phyloP scores from a whole-genome alignment of 1,140 invertebrate species.

The Panulirus ornatus region DNA sequence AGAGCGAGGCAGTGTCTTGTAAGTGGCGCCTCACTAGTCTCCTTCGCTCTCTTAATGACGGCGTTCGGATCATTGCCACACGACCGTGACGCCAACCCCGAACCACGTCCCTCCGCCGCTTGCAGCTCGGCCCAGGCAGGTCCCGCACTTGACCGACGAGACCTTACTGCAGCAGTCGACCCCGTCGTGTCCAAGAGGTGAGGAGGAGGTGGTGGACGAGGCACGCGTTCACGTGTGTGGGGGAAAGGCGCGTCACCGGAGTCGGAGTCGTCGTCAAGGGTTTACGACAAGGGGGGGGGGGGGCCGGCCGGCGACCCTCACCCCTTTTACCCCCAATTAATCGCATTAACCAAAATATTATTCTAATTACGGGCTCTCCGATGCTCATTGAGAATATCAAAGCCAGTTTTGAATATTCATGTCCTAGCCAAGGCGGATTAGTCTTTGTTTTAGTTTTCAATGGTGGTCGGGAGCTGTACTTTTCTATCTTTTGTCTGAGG shows the following conservation, averaged over 20 bases:
- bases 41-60: constrained; percentile 34
- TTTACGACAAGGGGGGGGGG: constrained; percentile 9
- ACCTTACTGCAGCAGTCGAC: no score
- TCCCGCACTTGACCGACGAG: no score
- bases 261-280: not conserved
- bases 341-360: constrained; percentile 73
- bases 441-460: constrained; percentile 70
- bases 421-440: constrained; percentile 37
- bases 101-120: no score
- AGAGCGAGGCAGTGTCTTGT: constrained; percentile 18
- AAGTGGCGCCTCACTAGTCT: constrained; percentile 43
- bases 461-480: constrained; percentile 10
- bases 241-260: not conserved
- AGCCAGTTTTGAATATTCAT: constrained; percentile 70
- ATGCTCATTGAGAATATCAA: constrained; percentile 68
- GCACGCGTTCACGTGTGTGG: not conserved
- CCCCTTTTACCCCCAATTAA: constrained; percentile 70
- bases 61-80: not conserved
- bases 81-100: no score
- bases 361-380: constrained; percentile 65
- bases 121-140: no score
- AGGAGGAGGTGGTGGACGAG: no score
- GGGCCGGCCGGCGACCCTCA: constrained; percentile 38
- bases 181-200: no score
- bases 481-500: not conserved